These are phyloP conservation scores for Boulengeromyrus knoepffleri DNA, from an alignment of 2,113 vertebrate genomes.

Conservation along the genomic window DNA sequence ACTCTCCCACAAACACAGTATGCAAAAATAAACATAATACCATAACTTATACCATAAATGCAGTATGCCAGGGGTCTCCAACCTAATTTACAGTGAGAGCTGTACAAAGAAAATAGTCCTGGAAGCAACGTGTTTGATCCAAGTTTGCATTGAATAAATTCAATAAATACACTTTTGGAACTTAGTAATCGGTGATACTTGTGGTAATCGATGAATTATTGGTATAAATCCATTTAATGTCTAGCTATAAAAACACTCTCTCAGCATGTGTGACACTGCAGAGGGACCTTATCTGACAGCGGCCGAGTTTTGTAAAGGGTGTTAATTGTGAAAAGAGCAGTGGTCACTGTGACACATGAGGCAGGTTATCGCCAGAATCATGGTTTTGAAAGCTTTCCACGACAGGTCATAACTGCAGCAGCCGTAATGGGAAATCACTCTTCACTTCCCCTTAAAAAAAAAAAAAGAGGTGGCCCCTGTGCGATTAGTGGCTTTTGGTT, in stretches of 20 bases:
- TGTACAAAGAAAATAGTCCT: not conserved
- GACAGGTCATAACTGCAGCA: not conserved
- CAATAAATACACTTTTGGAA: not conserved
- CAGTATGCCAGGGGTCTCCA: not conserved
- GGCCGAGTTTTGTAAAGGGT: not conserved
- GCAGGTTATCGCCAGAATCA: not conserved
- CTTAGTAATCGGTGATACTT: not conserved
- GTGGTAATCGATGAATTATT: not conserved
- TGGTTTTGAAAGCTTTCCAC: conserved; percentile 5
- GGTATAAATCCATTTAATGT: not conserved
- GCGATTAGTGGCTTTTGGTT: conserved; percentile 3
- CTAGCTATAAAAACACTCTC: not conserved
- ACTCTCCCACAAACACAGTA: not conserved
- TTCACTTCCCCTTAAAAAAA: not conserved
- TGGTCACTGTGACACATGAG: not conserved
- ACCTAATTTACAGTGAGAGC: not conserved
- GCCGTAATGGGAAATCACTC: not conserved
- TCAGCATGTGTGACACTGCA: not conserved
- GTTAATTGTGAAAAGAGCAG: not conserved
- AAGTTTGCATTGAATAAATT: not conserved
- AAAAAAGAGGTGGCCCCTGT: not conserved
- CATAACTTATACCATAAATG: not conserved
- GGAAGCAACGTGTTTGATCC: not conserved
- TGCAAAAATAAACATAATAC: not conserved
- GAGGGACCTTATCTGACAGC: not conserved